Base-by-base conservation (phyloP, 2,888 invertebrate species). In the Troilus luridus region DNA sequence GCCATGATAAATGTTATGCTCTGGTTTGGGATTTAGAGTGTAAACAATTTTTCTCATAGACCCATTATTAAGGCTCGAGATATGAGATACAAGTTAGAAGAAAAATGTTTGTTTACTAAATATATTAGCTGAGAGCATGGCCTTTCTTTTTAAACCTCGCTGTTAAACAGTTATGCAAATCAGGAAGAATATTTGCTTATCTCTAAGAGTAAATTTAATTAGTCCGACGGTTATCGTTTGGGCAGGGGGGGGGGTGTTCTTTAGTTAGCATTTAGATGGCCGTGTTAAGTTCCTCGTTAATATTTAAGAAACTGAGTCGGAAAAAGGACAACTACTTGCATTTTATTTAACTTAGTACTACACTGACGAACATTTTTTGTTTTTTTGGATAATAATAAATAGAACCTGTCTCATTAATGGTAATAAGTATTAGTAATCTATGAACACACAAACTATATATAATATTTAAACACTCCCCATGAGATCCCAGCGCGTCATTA, bases 111-210 rank as follows among this genome's bases (percentile, higher is more conserved):
- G 7, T 62, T 62, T 62, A 62, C 62, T 10, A 62, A 64, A 3
- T 3, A 3, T n/a, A 64, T 64, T 64, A n/a, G n/a, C 10, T n/a
- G n/a, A 5, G 62, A 62, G 62, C 62, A 21, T 21, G 9, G 10
- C 11, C 11, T 0, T n/a, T n/a, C 1, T 64, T 64, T 64, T 64
- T 62, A 62, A 7, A 64, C 10, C 64, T n/a, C n/a, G 9, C n/a
- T 64, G 64, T 11, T 64, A 64, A 64, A n/a, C 64, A n/a, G n/a
- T 64, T 64, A 64, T 64, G 64, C 64, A 64, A 64, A 64, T 64
- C 1, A 12, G n/a, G 64, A n/a, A 64, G 64, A 64, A 64, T 64
- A 64, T 64, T 64, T n/a, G 8, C n/a, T 64, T 64, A 64, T n/a
- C 64, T 64, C 10, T 10, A 64, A 64, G 64, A 64, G 64, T 11